Conservation (phyloP, 2,797 vertebrate species). For the Anguilla anguilla region DNA sequence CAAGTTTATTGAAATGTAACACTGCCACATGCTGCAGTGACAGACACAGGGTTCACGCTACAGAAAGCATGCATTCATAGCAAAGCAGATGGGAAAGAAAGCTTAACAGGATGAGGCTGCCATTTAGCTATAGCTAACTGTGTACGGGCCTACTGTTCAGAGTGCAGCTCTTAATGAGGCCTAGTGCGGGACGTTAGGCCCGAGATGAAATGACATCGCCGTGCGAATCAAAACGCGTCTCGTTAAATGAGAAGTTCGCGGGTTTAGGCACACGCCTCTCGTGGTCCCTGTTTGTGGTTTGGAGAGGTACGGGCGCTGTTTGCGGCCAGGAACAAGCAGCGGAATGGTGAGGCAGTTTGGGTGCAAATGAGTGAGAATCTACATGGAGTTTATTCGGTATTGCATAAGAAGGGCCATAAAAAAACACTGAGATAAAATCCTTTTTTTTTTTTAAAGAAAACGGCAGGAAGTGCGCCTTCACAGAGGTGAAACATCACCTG, state of each 20-base stretch:
- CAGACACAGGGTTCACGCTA: background rate
- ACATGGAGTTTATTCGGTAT: background rate
- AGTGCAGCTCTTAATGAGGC: background rate
- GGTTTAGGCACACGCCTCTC: too few relatives aligned
- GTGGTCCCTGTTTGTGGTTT: background rate
- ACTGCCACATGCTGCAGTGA: background rate
- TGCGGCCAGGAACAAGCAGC: background rate
- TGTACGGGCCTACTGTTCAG: background rate
- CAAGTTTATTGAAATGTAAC: background rate
- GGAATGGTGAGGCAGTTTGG: background rate
- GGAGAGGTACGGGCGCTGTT: background rate
- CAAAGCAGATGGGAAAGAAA: slow-evolving; percentile 8
- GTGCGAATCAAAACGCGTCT: background rate
- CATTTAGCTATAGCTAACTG: background rate
- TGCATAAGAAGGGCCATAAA: background rate
- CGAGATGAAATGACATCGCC: background rate
- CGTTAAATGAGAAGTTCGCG: background rate
- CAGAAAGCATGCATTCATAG: background rate
- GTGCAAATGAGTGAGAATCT: background rate
- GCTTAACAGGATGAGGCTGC: background rate
- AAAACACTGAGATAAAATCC: background rate
- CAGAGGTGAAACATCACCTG: background rate
- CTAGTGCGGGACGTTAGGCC: background rate
- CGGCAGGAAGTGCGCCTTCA: background rate
- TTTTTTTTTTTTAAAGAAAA: background rate